Percentiles rank a stretch among this genome's conserved stretches.
These are phyloP conservation scores for Andrena marginata DNA, from an alignment of 2,888 invertebrate genomes.

Conservation along the genomic window DNA sequence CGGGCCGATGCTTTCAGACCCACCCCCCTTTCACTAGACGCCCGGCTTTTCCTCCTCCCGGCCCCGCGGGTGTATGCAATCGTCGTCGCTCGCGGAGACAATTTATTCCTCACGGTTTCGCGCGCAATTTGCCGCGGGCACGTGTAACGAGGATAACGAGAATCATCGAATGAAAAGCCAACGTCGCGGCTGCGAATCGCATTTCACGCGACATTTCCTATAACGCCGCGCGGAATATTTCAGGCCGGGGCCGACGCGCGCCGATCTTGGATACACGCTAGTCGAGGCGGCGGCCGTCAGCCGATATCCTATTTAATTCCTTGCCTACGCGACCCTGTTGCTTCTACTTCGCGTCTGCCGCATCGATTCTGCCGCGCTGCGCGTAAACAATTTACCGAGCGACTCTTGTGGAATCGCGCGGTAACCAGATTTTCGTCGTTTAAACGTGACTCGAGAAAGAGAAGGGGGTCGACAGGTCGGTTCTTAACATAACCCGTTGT, in stretches of 20 bases:
- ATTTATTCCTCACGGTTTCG: conserved; percentile 75
- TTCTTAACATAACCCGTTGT: neutral
- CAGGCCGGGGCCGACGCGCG: neutral
- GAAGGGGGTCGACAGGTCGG: neutral
- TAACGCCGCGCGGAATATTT: conserved; percentile 46
- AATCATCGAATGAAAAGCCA: conserved; percentile 72
- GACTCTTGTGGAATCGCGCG: neutral
- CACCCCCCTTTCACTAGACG: conserved; percentile 26
- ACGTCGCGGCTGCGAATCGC: conserved; percentile 67
- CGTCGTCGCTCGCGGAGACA: conserved; percentile 61
- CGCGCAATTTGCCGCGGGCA: conserved; percentile 68
- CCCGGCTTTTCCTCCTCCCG: conserved; percentile 11
- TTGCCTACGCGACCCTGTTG: neutral
- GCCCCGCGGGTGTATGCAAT: conserved; percentile 31
- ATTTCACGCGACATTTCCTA: conserved; percentile 68
- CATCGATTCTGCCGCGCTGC: conserved; percentile 10
- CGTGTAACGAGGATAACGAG: conserved; percentile 73
- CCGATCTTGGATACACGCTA: neutral
- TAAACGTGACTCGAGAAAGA: neutral
- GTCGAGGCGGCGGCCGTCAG: neutral
- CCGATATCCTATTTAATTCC: conserved; percentile 28
- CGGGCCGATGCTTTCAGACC: conserved; percentile 9
- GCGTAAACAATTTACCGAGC: conserved; percentile 19
- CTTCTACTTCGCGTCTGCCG: neutral
- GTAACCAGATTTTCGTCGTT: conserved; percentile 1